Evolutionary conservation across 2,888 invertebrate genomes (phyloP), one percentile per base, ranked within the genome.

Genomic region (Apodemia duryi): DNA sequence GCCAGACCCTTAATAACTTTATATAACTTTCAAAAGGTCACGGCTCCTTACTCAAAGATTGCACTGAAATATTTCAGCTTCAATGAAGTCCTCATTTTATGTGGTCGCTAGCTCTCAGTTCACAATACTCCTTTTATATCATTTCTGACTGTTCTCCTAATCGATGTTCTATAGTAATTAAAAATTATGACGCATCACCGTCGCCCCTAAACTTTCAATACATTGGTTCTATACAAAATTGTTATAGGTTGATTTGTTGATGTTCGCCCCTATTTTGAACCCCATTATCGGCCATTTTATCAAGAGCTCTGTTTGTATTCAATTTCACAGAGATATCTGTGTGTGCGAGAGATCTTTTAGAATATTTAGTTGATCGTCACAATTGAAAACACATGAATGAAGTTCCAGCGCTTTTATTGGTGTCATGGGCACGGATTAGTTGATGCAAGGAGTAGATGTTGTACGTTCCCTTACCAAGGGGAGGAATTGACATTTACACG

Each of bases 371-470:
- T 74, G 73, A 72, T 74, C 70, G 74, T 74, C 73, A 88, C 88
- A 88, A 90, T 84, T 74, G 75, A 74, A 73, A 80, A 75, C 76
- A 80, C 82, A 82, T 89, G 85, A 88, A 89, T 88, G 84, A 80
- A 81, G 73, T 73, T 77, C 76, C 76, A 74, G 82, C 80, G 76
- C 80, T 77, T 75, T 81, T 78, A 73, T 80, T 86, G 67, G 78
- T 80, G 81, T 81, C 74, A 80, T 74, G 75, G 82, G 79, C 81
- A 77, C 75, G 83, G 84, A 88, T 88, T 88, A 85, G 83, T 78
- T 81, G 75, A 29, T 43, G 43, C 43, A 43, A 38, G 38, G 7
- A 38, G 41, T 43, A 28, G 28, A 10, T 28, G 10, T 54, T 29
- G 29, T 28, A 21, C 28, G 52, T 54, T 54, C 29, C 28, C 28